Conservation (phyloP, 2,888 invertebrate species). For the Chirona hameri region DNA sequence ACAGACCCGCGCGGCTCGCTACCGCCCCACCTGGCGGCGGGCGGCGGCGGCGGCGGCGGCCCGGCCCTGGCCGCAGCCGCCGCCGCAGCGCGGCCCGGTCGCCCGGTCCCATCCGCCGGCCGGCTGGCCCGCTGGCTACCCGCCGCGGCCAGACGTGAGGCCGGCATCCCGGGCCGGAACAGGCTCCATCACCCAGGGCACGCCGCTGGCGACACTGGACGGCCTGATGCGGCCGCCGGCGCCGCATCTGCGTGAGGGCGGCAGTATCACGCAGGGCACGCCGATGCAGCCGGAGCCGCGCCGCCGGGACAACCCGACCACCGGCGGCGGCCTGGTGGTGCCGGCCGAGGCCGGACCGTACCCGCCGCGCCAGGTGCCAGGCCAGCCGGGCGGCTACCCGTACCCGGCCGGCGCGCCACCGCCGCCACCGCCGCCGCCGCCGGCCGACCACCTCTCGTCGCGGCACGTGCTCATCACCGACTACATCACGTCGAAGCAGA, state of each 20-base stretch:
- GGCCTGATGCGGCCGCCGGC: slow-evolving; percentile 51
- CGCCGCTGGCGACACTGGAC: slow-evolving; percentile 41
- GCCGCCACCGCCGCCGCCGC: slow-evolving; percentile 39
- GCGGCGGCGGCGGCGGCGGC: slow-evolving; percentile 43
- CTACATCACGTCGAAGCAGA: slow-evolving; percentile 94
- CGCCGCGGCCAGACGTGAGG: slow-evolving; percentile 39
- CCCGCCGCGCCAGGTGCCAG: slow-evolving; percentile 35
- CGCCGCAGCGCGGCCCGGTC: slow-evolving; percentile 41
- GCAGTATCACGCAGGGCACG: slow-evolving; percentile 88
- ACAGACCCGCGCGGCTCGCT: slow-evolving; percentile 41
- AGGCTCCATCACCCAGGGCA: slow-evolving; percentile 41
- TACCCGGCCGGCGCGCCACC: not conserved
- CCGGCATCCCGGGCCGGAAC: slow-evolving; percentile 39
- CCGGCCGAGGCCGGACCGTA: not conserved
- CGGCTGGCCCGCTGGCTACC: slow-evolving; percentile 35
- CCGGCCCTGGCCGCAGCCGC: slow-evolving; percentile 44
- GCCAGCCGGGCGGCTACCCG: slow-evolving; percentile 31
- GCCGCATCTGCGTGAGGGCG: slow-evolving; percentile 51
- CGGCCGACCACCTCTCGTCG: slow-evolving; percentile 53
- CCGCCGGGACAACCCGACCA: slow-evolving; percentile 32
- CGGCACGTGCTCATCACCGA: slow-evolving; percentile 87
- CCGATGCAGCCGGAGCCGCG: slow-evolving; percentile 56
- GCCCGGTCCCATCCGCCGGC: slow-evolving; percentile 12
- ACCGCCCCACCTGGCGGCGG: slow-evolving; percentile 40
- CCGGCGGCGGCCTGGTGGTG: slow-evolving; percentile 28